Percentiles rank a stretch among this genome's conserved stretches.
phyloP scores from a whole-genome alignment of 2,113 vertebrate species.

The Grammomys surdaster region DNA sequence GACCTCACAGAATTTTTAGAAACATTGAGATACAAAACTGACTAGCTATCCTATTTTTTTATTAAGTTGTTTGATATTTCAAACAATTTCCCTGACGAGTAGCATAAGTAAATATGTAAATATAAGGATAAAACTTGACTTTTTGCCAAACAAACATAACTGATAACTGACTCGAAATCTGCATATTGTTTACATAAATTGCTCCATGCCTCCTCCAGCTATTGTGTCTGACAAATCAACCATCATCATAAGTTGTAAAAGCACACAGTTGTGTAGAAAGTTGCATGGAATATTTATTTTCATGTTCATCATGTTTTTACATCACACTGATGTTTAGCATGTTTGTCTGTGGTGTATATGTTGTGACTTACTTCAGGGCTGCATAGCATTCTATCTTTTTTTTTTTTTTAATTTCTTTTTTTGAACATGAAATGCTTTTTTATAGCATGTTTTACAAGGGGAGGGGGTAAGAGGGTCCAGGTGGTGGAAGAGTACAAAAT shows the following conservation, averaged over 20 bases:
- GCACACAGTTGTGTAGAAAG: neutral
- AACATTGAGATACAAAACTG: neutral
- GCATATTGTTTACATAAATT: neutral
- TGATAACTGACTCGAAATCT: neutral
- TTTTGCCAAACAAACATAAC: neutral
- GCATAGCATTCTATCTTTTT: neutral
- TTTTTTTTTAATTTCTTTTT: too few species aligned
- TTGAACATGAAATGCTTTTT: too few species aligned
- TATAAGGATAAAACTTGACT: neutral
- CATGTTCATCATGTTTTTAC: neutral
- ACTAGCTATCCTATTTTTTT: neutral
- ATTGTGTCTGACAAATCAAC: neutral
- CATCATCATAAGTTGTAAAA: neutral
- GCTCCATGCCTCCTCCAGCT: neutral
- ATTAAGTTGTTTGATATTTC: neutral
- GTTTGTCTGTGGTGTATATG: neutral
- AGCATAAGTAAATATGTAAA: neutral
- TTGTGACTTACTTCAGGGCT: neutral
- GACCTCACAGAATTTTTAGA: neutral
- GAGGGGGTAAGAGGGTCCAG: too few species aligned
- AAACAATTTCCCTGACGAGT: neutral
- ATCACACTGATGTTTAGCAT: neutral
- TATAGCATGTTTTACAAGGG: too few species aligned
- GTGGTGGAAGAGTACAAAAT: too few species aligned
- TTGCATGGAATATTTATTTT: neutral